Percentiles rank a stretch among this genome's conserved stretches.
Conservation (phyloP, 2,888 invertebrate species). For the Scaptomyza polygonia region DNA sequence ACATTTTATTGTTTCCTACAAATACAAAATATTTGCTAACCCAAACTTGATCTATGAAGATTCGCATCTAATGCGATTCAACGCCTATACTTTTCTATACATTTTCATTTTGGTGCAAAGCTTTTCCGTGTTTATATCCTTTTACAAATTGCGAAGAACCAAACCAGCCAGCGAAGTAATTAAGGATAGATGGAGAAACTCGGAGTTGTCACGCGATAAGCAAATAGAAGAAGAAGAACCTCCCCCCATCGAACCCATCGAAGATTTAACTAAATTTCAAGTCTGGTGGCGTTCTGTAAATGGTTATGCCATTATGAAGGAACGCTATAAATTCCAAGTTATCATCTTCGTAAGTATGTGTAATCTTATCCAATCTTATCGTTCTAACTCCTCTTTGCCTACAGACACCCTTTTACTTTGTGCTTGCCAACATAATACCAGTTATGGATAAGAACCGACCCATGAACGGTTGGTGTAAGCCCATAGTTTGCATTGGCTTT, state of each 20-base stretch:
- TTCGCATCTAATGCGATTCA: not conserved
- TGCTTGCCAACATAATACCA: constrained; percentile 48
- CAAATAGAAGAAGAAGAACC: too few species aligned
- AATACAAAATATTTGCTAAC: constrained; percentile 10
- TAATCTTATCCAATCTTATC: not conserved
- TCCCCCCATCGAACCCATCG: not conserved
- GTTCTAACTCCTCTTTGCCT: too few species aligned
- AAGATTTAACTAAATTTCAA: not conserved
- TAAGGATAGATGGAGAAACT: not conserved
- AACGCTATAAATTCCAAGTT: not conserved
- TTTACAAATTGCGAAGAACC: not conserved
- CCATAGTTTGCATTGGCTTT: constrained; percentile 21
- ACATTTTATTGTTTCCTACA: not conserved
- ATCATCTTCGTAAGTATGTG: constrained; percentile 34
- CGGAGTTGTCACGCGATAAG: constrained; percentile 31
- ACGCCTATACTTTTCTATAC: constrained; percentile 18
- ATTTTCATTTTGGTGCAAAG: not conserved
- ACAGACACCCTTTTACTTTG: constrained; percentile 45
- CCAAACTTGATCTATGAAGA: constrained; percentile 4
- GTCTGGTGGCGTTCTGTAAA: constrained; percentile 56
- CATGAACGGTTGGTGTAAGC: constrained; percentile 54
- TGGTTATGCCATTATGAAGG: constrained; percentile 30
- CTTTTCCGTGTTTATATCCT: constrained; percentile 31
- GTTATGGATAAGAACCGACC: constrained; percentile 28
- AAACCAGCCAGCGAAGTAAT: not conserved